Base-by-base conservation (phyloP, 2,113 vertebrate species). In the Stercorarius parasiticus region DNA sequence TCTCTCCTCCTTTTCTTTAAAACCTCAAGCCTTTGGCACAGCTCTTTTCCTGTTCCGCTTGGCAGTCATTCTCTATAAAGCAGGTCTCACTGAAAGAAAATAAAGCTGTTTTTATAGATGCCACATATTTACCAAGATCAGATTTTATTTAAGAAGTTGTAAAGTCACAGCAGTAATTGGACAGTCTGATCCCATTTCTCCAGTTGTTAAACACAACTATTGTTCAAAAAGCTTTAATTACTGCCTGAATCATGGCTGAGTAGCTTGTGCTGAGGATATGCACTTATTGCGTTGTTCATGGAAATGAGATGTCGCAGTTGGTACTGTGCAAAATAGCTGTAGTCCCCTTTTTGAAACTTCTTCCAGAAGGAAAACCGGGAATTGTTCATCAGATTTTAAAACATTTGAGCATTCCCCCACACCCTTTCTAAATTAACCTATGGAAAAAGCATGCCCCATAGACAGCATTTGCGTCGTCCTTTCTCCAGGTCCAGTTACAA, bases 111-210 rank as follows among this genome's bases (percentile, higher is more conserved):
- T 94, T 89, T 87, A 58, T 76, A 61, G 73, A 38, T 92, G 11
- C 34, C 38, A 34, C 49, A 2, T 87, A 62, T 91, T 94, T 82
- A 89, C 30, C 9, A 71, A 64, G 12, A 55, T 80, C 64, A 74
- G 77, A 58, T 82, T 95, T 95, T 85, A 82, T 95, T 90, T 78
- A 56, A 89, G 79, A 76, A 87, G 61, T 20, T 76, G 38, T 71
- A 74, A 86, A 65, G 47, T 65, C 81, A 87, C 52, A 89, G 45
- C 45, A 66, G 77, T 95, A 91, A 77, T 66, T 91, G 93, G 77
- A 76, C 65, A 82, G 49, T 76, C 80, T 95, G 77, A 74, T 87
- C 58, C 43, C 36, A 26, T 91, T 97, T 95, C 61, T 92, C 30
- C 53, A 85, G 69, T 70, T 94, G 81, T 80, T 94, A 94, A 95